phyloP scores from a whole-genome alignment of 2,113 vertebrate genomes.

The Sorex fumeus region DNA sequence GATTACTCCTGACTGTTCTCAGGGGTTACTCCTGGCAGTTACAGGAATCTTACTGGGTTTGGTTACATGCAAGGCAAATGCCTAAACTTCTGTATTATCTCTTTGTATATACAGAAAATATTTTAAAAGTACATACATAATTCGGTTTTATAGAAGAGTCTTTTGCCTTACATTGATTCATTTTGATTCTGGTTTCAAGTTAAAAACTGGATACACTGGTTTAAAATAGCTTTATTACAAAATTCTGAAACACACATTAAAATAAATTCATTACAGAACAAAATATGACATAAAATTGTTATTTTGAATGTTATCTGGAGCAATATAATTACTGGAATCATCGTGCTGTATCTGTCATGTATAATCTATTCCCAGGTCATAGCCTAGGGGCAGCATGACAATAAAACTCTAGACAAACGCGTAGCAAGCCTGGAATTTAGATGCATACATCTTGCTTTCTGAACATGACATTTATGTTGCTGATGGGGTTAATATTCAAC shows the following conservation, averaged over 20 bases:
- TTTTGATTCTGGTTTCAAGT: conserved; percentile 37
- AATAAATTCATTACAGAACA: not conserved
- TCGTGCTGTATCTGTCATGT: not conserved
- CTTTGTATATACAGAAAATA: not conserved
- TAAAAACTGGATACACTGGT: not conserved
- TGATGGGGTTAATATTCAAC: not conserved
- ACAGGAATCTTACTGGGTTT: too few species aligned
- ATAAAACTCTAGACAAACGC: not conserved
- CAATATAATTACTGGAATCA: conserved; percentile 42
- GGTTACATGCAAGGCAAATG: too few species aligned
- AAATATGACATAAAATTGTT: not conserved
- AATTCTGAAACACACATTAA: not conserved
- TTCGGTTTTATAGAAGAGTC: not conserved
- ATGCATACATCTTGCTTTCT: conserved; percentile 18
- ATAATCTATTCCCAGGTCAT: not conserved
- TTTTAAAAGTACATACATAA: not conserved
- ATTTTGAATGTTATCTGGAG: conserved; percentile 19
- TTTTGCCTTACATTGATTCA: not conserved
- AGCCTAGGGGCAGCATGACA: not conserved
- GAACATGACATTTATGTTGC: conserved; percentile 38
- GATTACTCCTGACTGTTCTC: too few species aligned
- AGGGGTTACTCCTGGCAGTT: too few species aligned
- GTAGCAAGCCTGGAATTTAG: not conserved
- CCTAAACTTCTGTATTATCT: too few species aligned
- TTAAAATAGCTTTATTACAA: conserved; percentile 29